Percentiles rank a stretch among this genome's conserved stretches.
Evolutionary conservation across 1,140 invertebrate genomes (phyloP).

Genomic region (Chironomus tepperi): DNA sequence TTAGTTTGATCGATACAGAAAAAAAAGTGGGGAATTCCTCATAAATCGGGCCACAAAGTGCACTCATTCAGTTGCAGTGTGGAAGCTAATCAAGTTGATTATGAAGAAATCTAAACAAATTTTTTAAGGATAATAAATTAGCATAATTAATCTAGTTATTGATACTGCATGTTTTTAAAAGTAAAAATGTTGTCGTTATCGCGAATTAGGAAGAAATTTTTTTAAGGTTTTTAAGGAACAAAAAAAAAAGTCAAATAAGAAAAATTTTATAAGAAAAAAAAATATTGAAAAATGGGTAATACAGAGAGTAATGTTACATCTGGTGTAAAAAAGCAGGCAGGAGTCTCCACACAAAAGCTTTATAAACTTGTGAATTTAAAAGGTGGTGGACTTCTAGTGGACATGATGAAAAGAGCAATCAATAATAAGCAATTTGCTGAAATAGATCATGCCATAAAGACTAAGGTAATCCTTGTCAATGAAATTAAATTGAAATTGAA

Average conservation of each 20-base stretch:
- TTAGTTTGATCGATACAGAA: not conserved
- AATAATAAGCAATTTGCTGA: constrained; percentile 83
- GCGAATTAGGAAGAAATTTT: not conserved
- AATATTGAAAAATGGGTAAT: constrained; percentile 67
- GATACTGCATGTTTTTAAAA: not conserved
- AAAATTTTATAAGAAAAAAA: not conserved
- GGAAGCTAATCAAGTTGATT: not conserved
- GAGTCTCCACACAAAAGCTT: constrained; percentile 65
- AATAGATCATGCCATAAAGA: constrained; percentile 80
- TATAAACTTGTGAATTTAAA: constrained; percentile 82
- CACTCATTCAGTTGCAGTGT: not conserved
- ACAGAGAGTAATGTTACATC: constrained; percentile 86
- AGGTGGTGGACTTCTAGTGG: constrained; percentile 84
- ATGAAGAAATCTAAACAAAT: not conserved
- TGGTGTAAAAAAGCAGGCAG: constrained; percentile 85
- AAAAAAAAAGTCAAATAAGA: not conserved
- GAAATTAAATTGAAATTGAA: constrained; percentile 5
- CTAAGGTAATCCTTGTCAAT: constrained; percentile 48
- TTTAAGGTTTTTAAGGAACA: not conserved
- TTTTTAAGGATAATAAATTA: not conserved
- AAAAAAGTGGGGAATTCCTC: not conserved
- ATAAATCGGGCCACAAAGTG: not conserved
- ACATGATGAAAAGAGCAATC: constrained; percentile 85
- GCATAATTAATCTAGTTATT: not conserved
- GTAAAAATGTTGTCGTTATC: not conserved